These are phyloP conservation scores for Oncopodura yosiiana DNA, from an alignment of 1,140 invertebrate genomes.

Conservation along the genomic window DNA sequence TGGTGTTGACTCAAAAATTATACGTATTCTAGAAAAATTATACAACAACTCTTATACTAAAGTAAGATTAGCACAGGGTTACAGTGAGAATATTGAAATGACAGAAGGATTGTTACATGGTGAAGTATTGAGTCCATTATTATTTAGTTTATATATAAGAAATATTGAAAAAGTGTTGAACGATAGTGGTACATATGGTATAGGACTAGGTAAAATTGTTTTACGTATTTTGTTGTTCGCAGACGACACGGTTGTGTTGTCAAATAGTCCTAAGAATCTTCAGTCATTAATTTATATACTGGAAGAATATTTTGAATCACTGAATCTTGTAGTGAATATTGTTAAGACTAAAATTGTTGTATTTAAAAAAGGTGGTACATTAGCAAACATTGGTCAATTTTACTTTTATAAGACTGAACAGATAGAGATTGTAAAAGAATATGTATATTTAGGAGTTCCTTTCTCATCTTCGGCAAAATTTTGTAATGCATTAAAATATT, in stretches of 20 bases:
- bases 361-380: slow-evolving; percentile 31
- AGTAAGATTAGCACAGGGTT: no score
- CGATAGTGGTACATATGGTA: background rate
- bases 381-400: background rate
- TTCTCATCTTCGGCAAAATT: slow-evolving; percentile 10
- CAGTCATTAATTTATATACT: no score
- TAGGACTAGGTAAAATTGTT: background rate
- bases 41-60: no score
- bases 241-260: background rate
- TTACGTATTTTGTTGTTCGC: background rate
- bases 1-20: no score
- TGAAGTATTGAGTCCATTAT: background rate
- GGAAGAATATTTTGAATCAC: slow-evolving; percentile 20
- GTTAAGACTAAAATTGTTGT: slow-evolving; percentile 35
- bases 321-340: slow-evolving; percentile 29
- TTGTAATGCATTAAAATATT: background rate
- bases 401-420: slow-evolving; percentile 4
- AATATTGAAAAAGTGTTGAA: background rate
- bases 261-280: no score
- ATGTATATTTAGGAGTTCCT: slow-evolving; percentile 20
- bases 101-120: background rate
- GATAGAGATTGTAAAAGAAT: slow-evolving; percentile 21
- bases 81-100: background rate
- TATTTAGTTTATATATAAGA: background rate
- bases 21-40: no score